These are phyloP conservation scores for Polypterus bichir DNA, from an alignment of 2,113 vertebrate species.

Conservation along the genomic window DNA sequence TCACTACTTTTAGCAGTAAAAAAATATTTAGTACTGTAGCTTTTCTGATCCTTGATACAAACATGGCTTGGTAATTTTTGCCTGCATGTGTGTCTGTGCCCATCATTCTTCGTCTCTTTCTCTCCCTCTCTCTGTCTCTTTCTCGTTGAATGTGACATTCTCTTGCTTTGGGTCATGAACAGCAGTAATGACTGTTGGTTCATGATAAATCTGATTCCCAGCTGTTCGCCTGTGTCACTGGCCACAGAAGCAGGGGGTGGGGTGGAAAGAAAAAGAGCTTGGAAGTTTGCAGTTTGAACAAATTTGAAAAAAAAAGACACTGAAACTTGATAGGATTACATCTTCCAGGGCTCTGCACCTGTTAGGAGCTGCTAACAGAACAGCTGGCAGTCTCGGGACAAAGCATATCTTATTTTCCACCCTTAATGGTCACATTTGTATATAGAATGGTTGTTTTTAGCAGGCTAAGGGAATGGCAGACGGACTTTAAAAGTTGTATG, in stretches of 20 bases:
- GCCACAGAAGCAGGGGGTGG: slow-evolving; percentile 25
- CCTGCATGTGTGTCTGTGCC: too few relatives aligned
- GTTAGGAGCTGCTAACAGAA: slow-evolving; percentile 61
- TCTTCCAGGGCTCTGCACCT: slow-evolving; percentile 57
- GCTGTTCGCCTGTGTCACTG: slow-evolving; percentile 60
- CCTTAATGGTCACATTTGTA: slow-evolving; percentile 7
- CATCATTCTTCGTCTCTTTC: too few relatives aligned
- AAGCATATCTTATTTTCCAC: slow-evolving; percentile 36
- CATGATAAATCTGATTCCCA: slow-evolving; percentile 66
- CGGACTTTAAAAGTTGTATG: too few relatives aligned
- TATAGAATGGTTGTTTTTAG: too few relatives aligned
- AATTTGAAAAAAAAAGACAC: slow-evolving; percentile 40
- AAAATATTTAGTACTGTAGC: too few relatives aligned
- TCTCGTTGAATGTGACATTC: slow-evolving; percentile 44
- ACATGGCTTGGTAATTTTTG: too few relatives aligned
- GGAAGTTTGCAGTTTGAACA: slow-evolving; percentile 51
- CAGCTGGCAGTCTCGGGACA: slow-evolving; percentile 49
- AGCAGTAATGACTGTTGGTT: slow-evolving; percentile 66
- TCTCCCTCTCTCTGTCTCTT: background rate
- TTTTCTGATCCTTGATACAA: too few relatives aligned
- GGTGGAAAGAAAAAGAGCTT: slow-evolving; percentile 9
- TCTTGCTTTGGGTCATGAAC: slow-evolving; percentile 57
- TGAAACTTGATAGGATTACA: slow-evolving; percentile 66
- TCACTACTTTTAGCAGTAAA: too few relatives aligned
- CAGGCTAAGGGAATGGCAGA: too few relatives aligned